Base-by-base conservation (phyloP, 2,797 vertebrate genomes). In the Urophycis tenuis region DNA sequence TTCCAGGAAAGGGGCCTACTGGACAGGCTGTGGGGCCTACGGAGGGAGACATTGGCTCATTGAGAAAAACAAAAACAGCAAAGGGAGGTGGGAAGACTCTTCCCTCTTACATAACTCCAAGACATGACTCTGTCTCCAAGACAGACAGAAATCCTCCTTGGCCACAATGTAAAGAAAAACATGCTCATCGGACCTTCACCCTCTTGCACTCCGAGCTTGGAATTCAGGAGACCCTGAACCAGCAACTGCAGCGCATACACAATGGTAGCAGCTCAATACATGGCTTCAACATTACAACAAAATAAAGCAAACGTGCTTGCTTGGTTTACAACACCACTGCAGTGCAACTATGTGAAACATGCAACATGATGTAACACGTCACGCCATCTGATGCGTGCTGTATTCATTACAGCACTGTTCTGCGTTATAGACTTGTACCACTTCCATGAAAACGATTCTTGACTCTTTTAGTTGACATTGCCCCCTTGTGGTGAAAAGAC, bases 11-110 rank as follows among this genome's bases (percentile, higher is more conserved):
- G 93, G 90, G 92, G 92, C 93, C 93, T 92, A 82, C 87, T 89
- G 90, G 92, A 89, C 92, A 89, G 92, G 91, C 93, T 87, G 88
- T 86, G 93, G 91, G 93, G 93, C 93, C 93, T 90, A 77, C 81
- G 82, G 87, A 89, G 91, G 92, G 91, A 92, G 89, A 92, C 92
- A 90, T 91, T 92, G 90, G 92, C 93, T 93, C 93, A 94, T 94
- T 94, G 91, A 94, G 92, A 94, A 94, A 94, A 94, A 94, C 92
- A 94, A 93, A 92, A 94, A 92, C 92, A 94, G 87, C 87, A 87
- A 91, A 85, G 89, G 91, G 92, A 86, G 91, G 91, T 88, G 89
- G 88, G 90, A 92, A 87, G 91, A 89, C 86, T 88, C 91, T 91
- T 87, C 87, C 81, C 86, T 84, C 90, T 93, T 93, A 93, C 91